Percentiles rank a stretch among this genome's conserved stretches.
Conservation (phyloP, 2,888 invertebrate species). For the Mantis religiosa region DNA sequence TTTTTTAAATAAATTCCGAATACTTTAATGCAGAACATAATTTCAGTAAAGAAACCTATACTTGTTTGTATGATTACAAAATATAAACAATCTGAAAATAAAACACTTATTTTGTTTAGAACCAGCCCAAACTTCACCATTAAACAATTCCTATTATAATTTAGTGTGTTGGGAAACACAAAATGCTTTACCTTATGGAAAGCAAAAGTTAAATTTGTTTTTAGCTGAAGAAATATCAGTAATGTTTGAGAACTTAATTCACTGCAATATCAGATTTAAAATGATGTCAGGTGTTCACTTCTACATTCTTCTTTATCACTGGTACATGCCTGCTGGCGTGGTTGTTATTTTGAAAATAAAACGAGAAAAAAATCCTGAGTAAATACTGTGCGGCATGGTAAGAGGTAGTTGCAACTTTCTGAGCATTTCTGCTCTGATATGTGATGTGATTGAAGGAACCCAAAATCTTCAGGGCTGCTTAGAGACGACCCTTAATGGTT, state of each 20-base stretch:
- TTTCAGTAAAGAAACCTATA: no score
- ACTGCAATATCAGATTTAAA: not conserved
- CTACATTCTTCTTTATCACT: not conserved
- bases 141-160: not conserved
- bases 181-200: no score
- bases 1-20: no score
- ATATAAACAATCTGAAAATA: no score
- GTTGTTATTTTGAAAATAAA: not conserved
- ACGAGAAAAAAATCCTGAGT: not conserved
- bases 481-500: not conserved
- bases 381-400: not conserved
- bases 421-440: not conserved
- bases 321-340: not conserved
- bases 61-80: no score
- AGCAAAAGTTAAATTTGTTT: not conserved
- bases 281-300: not conserved
- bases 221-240: not conserved
- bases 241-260: not conserved
- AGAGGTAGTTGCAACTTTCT: not conserved
- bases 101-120: no score
- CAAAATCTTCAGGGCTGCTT: not conserved
- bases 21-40: no score
- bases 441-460: not conserved
- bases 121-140: not conserved
- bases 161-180: not conserved